A percentile compares a stretch with the other conserved stretches of the same genome.
phyloP scores from a whole-genome alignment of 2,113 vertebrate genomes.

The Tursiops truncatus region DNA sequence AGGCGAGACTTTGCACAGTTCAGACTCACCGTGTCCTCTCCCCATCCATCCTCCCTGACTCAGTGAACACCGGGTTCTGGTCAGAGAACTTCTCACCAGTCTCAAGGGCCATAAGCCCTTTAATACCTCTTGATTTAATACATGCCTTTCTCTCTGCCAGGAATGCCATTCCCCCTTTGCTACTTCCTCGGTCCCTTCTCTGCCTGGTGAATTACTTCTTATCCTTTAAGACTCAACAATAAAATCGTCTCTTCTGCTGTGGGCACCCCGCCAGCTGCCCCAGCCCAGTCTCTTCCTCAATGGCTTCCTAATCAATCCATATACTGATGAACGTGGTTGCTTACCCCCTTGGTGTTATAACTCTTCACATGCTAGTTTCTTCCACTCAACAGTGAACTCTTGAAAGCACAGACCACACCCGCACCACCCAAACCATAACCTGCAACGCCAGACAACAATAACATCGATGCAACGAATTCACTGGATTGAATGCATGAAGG shows the following conservation, averaged over 20 bases:
- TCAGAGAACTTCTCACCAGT: neutral
- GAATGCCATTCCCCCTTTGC: neutral
- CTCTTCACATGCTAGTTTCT: neutral
- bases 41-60: neutral
- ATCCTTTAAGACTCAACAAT: neutral
- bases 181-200: neutral
- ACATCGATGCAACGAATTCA: fast-evolving
- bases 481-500: neutral
- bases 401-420: neutral
- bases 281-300: neutral
- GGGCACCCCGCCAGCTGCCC: no score
- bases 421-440: neutral
- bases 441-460: neutral
- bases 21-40: neutral
- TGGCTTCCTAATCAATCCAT: neutral
- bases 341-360: neutral
- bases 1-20: neutral
- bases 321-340: fast-evolving
- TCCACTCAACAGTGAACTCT: neutral
- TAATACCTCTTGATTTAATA: neutral
- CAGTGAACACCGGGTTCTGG: neutral
- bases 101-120: neutral
- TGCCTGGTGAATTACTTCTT: neutral
- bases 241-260: neutral
- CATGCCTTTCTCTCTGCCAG: neutral